These are phyloP conservation scores for Pterophyllum scalare DNA, from an alignment of 2,113 vertebrate species.

Conservation along the genomic window DNA sequence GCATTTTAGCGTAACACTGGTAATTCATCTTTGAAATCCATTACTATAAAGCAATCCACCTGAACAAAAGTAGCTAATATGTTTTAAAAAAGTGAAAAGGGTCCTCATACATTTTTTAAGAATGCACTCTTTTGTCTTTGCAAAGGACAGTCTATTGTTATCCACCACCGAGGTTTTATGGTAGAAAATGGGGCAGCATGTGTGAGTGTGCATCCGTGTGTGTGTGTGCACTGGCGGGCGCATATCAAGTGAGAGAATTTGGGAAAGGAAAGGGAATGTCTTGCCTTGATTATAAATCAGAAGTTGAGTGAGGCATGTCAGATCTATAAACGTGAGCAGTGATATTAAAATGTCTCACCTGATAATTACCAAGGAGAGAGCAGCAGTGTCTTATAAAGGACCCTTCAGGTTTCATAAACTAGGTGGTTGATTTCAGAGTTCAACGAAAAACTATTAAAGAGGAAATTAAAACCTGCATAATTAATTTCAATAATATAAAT, in stretches of 20 bases:
- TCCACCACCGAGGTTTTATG: constrained; percentile 20
- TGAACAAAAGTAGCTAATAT: constrained; percentile 25
- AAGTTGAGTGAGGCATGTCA: constrained; percentile 34
- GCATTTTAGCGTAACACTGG: not conserved
- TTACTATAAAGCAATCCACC: constrained; percentile 3
- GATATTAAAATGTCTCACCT: constrained; percentile 32
- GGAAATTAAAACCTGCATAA: not conserved
- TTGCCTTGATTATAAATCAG: constrained; percentile 28
- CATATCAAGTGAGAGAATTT: not conserved
- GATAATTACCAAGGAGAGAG: constrained; percentile 37
- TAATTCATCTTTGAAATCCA: constrained; percentile 20
- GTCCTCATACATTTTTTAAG: constrained; percentile 68
- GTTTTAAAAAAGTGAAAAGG: constrained; percentile 44
- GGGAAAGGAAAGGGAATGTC: constrained; percentile 6
- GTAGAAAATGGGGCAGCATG: not conserved
- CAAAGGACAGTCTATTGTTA: constrained; percentile 61
- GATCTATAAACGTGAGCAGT: constrained; percentile 45
- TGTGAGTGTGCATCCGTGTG: not conserved
- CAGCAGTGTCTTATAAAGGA: not conserved
- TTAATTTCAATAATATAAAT: not conserved
- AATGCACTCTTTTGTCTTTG: constrained; percentile 54
- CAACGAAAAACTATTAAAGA: constrained; percentile 5
- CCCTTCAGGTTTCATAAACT: not conserved
- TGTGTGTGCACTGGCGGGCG: not conserved
- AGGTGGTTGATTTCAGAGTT: not conserved